Evolutionary conservation across 2,888 invertebrate genomes (phyloP), one percentile per base, ranked within the genome.

Genomic region (Kryphioiulus occultus): DNA sequence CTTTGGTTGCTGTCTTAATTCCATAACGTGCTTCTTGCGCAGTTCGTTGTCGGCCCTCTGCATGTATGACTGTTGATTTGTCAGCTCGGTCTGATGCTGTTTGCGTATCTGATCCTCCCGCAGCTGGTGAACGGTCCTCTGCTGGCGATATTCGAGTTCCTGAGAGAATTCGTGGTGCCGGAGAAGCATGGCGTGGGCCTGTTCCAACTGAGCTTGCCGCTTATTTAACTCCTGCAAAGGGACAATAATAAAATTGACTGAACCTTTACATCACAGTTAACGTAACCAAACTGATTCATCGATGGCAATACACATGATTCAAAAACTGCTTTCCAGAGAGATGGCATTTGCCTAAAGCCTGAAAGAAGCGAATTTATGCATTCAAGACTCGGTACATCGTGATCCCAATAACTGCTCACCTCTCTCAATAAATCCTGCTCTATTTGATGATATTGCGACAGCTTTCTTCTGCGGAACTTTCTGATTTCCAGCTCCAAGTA

Each of bases 1-100:
- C 93, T 99, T 98, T 88, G 99, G 99, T 93, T 99, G 99, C 92
- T 99, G 99, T 92, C 99, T 98, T 90, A 98, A 94, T 93, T 99
- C 98, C 90, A 98, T 93, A 88, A 98, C 97, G 92, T 99, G 99
- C 91, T 98, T 98, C 93, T 99, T 99, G 90, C 96, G 94, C 91
- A 99, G 94, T 92, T 99, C 99, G 89, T 97, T 95, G 92, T 98
- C 97, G 17, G 97, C 96, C 89, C 98, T 94, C 91, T 95, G 95
- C 95, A 98, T 99, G 93, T 99, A 99, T 92, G 99, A 98, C 90
- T 96, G 95, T 93, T 98, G 98, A 94, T 98, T 98, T 91, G 96
- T 95, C 91, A 98, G 93, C 93, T 99, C 99, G 17, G 98, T 98
- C 91, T 96, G 95, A 92, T 99, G 99, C 93, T 98, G 98, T 91